Base-by-base conservation (phyloP, 2,888 invertebrate genomes). In the Danaus chrysippus region DNA sequence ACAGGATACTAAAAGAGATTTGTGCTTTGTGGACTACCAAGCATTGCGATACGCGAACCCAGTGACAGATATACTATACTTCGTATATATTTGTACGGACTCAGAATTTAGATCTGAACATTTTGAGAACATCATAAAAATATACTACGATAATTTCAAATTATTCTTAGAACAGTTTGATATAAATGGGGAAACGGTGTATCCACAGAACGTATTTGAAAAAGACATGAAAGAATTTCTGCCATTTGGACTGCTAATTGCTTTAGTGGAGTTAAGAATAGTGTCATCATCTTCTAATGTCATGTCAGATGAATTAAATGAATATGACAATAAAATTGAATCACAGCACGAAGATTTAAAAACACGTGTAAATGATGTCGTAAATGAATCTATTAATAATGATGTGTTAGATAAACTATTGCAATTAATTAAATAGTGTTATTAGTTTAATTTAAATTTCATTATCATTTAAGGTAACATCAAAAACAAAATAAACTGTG, bases 21-120 rank as follows among this genome's bases (percentile, higher is more conserved):
- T 87, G 34, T 85, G 87, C 57, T 84, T 89, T 61, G 71, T 89
- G 56, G 88, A 89, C 65, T 89, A 82, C 58, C 89, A 91, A 82
- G 80, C 83, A 5, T 81, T 86, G 77, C 76, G 88, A 1, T 86
- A 82, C 60, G 77, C 85, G 0, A 83, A 75, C 64, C 89, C 88
- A n/a, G 73, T 78, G 0, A 85, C 81, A 0, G 89, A 88, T 57
- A 74, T 89, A 0, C 68, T 85, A 12, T 80, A 84, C 62, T 88
- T 89, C 43, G 56, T 86, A 43, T 87, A 80, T 59, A 70, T 87
- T 1, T 80, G 84, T 59, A 88, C 88, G 0, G 82, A 84, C 41
- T 80, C 86, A 1, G 66, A 72, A 64, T 88, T 86, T 66, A 80
- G 89, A 81, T 73, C 73, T 62, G 67, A 80, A 65, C 66, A 86